A percentile compares a stretch with the other conserved stretches of the same genome.
Evolutionary conservation across 2,113 vertebrate genomes (phyloP).

Genomic region (Hemicordylus capensis): DNA sequence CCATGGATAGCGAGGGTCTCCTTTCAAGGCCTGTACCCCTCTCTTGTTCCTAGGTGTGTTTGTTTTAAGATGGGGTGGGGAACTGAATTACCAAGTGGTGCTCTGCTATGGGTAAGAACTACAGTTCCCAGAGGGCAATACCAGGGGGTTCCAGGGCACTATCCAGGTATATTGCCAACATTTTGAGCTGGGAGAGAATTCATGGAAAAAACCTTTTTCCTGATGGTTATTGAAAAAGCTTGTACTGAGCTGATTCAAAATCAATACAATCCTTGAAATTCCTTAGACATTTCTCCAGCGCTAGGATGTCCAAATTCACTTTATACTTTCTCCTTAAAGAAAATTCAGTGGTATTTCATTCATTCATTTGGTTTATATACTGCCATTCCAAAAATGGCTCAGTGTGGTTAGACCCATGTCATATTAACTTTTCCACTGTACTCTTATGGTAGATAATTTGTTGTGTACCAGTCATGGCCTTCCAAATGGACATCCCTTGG

Average conservation of each 20-base stretch:
- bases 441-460: not conserved
- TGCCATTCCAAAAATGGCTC: too few relatives aligned
- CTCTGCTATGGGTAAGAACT: not conserved
- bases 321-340: not conserved
- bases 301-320: not conserved
- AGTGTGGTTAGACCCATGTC: too few relatives aligned
- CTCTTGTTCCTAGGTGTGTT: not conserved
- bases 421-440: not conserved
- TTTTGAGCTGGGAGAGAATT: not conserved
- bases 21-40: not conserved
- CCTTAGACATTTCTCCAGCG: not conserved
- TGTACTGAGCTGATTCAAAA: not conserved
- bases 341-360: not conserved
- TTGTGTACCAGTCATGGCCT: not conserved
- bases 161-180: not conserved
- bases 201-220: not conserved
- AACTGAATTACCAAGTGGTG: too few relatives aligned
- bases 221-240: not conserved
- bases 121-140: not conserved
- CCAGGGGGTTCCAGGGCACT: not conserved
- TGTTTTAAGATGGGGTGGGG: not conserved
- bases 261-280: not conserved
- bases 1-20: too few relatives aligned
- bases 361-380: too few relatives aligned
- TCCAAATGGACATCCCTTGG: not conserved